Evolutionary conservation across 2,113 vertebrate species (phyloP), one percentile per base, ranked within the genome.

Genomic region (Coturnix japonica): DNA sequence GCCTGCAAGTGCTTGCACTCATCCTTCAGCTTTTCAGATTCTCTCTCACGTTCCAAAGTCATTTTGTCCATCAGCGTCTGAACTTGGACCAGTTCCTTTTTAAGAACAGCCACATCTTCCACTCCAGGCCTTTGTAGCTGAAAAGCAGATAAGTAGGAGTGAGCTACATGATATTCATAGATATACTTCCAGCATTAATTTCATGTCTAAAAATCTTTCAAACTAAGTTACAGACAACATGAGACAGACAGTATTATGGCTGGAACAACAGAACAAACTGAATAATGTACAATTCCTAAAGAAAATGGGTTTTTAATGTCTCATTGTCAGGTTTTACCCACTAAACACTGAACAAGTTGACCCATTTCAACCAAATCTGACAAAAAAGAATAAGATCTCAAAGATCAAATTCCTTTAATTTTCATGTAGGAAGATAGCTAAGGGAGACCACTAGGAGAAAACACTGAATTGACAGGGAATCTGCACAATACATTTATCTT

Each of bases 51-150:
- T 88, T 99, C 98, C 44, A 98, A 97, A 2, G 99, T 99, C 98
- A 98, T 99, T 79, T 92, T 98, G 97, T 99, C 99, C 99, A 99
- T 99, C 89, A 99, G 92, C 0, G 98, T 99, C 97, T 99, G 99
- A 94, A 99, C 99, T 88, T 99, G 99, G 44, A 99, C 98, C 87
- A 99, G 97, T 94, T 99, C 99, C 97, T 97, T 99, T 97, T 99
- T 98, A 86, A 99, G 95, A 47, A 99, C 99, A 17, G 98, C 98
- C 89, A 99, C 99, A 87, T 99, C 99, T 97, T 99, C 99, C 94
- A 99, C 96, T 61, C 99, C 99, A 59, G 99, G 99, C 69, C 99
- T 98, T 97, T 99, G 99, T 61, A 99, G 98, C 99, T 99, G 94
- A 75, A 80, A 96, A 92, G 47, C 7, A 84, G 26, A 46, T 30